phyloP scores from a whole-genome alignment of 2,113 vertebrate genomes.

The Podocnemis expansa region DNA sequence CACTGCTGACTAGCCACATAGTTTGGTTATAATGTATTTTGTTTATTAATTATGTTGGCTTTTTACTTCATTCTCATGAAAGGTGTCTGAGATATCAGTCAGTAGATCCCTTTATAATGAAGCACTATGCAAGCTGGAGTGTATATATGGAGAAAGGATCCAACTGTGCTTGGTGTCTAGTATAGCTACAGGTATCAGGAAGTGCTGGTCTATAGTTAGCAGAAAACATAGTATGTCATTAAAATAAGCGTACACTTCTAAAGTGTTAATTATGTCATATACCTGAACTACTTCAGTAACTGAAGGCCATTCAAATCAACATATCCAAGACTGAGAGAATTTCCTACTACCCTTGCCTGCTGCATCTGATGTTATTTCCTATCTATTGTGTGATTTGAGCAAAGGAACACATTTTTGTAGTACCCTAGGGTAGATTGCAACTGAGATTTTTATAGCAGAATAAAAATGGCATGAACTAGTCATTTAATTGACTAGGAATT shows the following conservation, averaged over 20 bases:
- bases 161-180: not conserved
- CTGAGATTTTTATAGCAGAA: slow-evolving; percentile 7
- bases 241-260: not conserved
- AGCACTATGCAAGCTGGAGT: not conserved
- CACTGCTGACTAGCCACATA: not conserved
- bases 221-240: not conserved
- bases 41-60: not conserved
- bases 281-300: slow-evolving; percentile 20
- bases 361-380: slow-evolving; percentile 44
- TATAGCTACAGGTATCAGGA: not conserved
- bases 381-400: slow-evolving; percentile 26
- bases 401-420: not conserved
- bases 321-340: slow-evolving; percentile 34
- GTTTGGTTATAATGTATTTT: not conserved
- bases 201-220: not conserved
- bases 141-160: slow-evolving; percentile 5
- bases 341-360: slow-evolving; percentile 3
- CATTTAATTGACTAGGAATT: not conserved
- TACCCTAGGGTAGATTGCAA: slow-evolving; percentile 4
- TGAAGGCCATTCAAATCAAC: slow-evolving; percentile 58
- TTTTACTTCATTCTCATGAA: not conserved
- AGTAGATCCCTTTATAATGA: not conserved
- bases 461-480: not conserved
- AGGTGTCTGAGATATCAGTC: not conserved
- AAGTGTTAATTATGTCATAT: not conserved